A percentile compares a stretch with the other conserved stretches of the same genome.
These are phyloP conservation scores for Cyprinella venusta DNA, from an alignment of 2,797 vertebrate genomes.

Conservation along the genomic window DNA sequence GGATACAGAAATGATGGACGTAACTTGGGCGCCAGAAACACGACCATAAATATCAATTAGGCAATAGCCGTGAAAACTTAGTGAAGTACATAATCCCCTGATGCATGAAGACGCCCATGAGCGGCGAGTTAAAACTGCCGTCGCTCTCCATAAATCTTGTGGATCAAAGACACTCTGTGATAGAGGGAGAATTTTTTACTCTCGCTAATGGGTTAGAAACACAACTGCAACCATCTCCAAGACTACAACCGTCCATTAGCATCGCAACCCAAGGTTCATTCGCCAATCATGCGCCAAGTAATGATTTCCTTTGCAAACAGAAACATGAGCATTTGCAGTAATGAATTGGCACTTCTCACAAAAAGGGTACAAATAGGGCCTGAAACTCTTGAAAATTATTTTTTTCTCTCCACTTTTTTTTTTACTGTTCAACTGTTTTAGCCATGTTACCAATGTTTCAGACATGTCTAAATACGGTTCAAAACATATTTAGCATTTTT, in stretches of 20 bases:
- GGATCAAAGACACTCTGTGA: constrained; percentile 34
- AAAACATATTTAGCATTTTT: too few relatives aligned
- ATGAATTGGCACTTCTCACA: neutral
- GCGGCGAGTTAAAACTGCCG: constrained; percentile 1
- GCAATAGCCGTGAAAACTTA: constrained; percentile 1
- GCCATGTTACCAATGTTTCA: too few relatives aligned
- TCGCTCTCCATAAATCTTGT: constrained; percentile 17
- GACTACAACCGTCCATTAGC: neutral
- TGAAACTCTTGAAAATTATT: neutral
- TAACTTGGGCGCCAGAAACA: neutral
- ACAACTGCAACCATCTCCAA: constrained; percentile 14
- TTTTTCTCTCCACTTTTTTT: neutral
- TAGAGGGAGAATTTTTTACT: neutral
- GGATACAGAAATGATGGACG: neutral
- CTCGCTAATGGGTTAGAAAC: constrained; percentile 4
- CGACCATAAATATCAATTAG: constrained; percentile 37
- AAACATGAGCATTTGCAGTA: neutral
- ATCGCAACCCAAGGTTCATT: neutral
- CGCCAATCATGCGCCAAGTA: neutral
- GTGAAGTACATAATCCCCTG: constrained; percentile 28
- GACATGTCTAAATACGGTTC: too few relatives aligned
- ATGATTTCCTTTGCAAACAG: constrained; percentile 3
- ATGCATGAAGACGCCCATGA: constrained; percentile 22
- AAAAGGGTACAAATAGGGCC: neutral
- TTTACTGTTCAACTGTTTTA: too few relatives aligned